phyloP scores from a whole-genome alignment of 2,113 vertebrate genomes.

The Pitta sordida region DNA sequence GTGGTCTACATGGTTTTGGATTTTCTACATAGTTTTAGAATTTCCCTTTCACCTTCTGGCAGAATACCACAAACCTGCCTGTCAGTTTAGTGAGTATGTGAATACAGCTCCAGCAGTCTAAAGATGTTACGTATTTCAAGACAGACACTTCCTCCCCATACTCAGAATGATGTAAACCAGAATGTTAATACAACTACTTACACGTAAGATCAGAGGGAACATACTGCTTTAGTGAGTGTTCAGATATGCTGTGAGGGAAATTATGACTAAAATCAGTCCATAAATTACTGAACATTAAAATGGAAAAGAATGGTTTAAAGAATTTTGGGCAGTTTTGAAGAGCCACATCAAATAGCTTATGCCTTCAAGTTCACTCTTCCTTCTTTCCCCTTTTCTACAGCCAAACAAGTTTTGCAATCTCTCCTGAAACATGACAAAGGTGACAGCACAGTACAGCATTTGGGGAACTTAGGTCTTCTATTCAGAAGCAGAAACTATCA shows the following conservation, averaged over 20 bases:
- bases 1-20: not conserved
- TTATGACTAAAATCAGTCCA: not conserved
- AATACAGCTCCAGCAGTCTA: not conserved
- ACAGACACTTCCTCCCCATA: not conserved
- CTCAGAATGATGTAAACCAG: not conserved
- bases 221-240: not conserved
- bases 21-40: not conserved
- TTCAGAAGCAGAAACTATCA: not conserved
- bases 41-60: not conserved
- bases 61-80: not conserved
- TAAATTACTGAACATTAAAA: not conserved
- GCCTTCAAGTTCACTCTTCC: not conserved
- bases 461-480: not conserved
- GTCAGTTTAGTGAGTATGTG: not conserved
- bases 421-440: constrained; percentile 17
- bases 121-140: not conserved
- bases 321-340: not conserved
- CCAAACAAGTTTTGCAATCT: constrained; percentile 23
- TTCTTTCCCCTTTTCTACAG: constrained; percentile 1
- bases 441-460: not conserved
- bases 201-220: not conserved
- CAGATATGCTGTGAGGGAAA: not conserved
- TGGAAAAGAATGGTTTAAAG: not conserved
- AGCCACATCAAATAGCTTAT: not conserved
- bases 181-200: not conserved